Base-by-base conservation (phyloP, 2,797 vertebrate species). In the Crenichthys baileyi region DNA sequence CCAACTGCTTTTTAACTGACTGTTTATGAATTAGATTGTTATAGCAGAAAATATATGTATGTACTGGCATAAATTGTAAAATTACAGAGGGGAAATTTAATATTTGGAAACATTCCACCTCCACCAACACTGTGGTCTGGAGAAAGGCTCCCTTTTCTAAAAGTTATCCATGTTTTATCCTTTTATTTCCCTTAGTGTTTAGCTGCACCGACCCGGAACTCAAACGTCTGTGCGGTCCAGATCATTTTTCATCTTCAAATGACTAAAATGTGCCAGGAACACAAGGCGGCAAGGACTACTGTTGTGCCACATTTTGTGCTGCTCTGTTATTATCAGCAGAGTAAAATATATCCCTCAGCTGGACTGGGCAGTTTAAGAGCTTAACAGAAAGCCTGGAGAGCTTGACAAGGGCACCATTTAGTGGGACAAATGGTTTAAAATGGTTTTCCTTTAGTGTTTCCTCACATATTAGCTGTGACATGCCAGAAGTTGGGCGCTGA, bases 351-450 rank as follows among this genome's bases (percentile, higher is more conserved):
- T 89, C 88, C 83, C 86, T 91, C 89, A 87, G 83, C 86, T 79
- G 88, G 78, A 84, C 87, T 26, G 83, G 89, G 82, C 88, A 89
- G 89, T 93, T 92, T 89, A 88, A 82, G 84, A 81, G 91, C 89
- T 91, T 83, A 86, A 85, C 85, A 86, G 80, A 85, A 88, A 88
- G 83, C 90, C 83, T 67, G 18, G 81, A 75, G 81, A 85, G 86
- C 85, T 83, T 89, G 87, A 93, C 91, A 91, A 87, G 89, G 90
- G 85, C 90, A 82, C 85, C 86, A 88, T 94, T 94, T 94, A 94
- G 91, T 85, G 93, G 92, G 90, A 93, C 91, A 83, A 88, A 91
- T 91, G 91, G 90, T 89, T 92, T 90, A 73, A 88, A 91, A 92
- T 91, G 92, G 87, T 92, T 94, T 92, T 76, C 87, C 90, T 93